Base-by-base conservation (phyloP, 2,888 invertebrate genomes). In the Boloria euphrosyne region DNA sequence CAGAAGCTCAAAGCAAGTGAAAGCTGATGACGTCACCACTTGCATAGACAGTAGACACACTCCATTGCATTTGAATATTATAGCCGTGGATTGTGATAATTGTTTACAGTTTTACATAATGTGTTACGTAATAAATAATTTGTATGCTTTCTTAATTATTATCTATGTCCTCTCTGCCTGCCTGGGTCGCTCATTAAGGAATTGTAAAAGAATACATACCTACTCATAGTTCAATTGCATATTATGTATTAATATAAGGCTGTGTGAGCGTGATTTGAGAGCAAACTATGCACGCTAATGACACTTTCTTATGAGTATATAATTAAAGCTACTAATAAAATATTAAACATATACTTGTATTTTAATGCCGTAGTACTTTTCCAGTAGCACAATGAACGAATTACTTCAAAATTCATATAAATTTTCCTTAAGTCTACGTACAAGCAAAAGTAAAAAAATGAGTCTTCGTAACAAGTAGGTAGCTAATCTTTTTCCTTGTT, bases 21-120 rank as follows among this genome's bases (percentile, higher is more conserved):
- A 90, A 90, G 89, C 85, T 77, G 73, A 73, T 86, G 85, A 85
- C 87, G 83, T 85, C 87, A 86, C 73, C 71, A 77, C 80, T 81
- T 84, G 83, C 84, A 84, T 66, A 72, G 71, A 65, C 67, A 66
- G 83, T 66, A 72, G 71, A 65, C 67, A 66, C 69, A 71, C 70
- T 71, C 54, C 70, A 72, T 72, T 67, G 71, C 59, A 68, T 70
- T 64, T 59, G 57, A 63, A 71, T 58, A 68, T 62, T 66, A 62
- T 47, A 60, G 59, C 62, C 65, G 52, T 59, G 61, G 16, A 59
- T 66, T 49, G 59, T 68, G 65, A 68, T 69, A 31, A 61, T 64
- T 66, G 62, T 71, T 67, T 55, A 67, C 57, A 66, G 65, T 71
- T 72, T 75, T 74, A 74, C 69, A 68, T 74, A 75, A 74, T 66